A percentile compares a stretch with the other conserved stretches of the same genome.
phyloP scores from a whole-genome alignment of 2,888 invertebrate species.

The Sphaerolaimus hirsutus region DNA sequence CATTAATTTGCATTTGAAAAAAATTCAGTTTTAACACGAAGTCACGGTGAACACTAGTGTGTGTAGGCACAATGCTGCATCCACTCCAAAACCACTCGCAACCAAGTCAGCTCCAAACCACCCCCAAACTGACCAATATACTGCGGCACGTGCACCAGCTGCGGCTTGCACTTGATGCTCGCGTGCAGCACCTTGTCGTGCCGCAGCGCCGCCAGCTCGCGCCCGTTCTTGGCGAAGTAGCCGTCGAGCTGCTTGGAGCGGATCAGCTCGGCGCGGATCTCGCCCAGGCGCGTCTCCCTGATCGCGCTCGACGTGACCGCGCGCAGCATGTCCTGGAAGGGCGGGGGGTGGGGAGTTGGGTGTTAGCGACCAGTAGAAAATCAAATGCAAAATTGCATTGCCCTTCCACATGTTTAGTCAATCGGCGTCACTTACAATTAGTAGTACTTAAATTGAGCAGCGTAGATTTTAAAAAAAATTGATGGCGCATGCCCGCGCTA shows the following conservation, averaged over 20 bases:
- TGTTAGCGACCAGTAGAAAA: too few relatives aligned
- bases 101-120: neutral
- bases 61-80: too few relatives aligned
- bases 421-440: too few relatives aligned
- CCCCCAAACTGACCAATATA: constrained; percentile 34
- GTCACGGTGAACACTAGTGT: too few relatives aligned
- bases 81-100: neutral
- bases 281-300: constrained; percentile 71
- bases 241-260: constrained; percentile 63
- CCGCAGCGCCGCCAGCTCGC: constrained; percentile 32
- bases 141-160: constrained; percentile 69
- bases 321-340: constrained; percentile 63
- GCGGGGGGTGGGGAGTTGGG: too few relatives aligned
- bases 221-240: constrained; percentile 72
- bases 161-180: constrained; percentile 56
- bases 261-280: constrained; percentile 75
- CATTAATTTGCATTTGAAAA: too few relatives aligned
- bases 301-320: constrained; percentile 78
- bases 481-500: too few relatives aligned
- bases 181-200: constrained; percentile 44
- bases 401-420: too few relatives aligned
- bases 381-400: too few relatives aligned
- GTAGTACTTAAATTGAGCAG: too few relatives aligned
- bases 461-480: too few relatives aligned
- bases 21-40: too few relatives aligned